These are phyloP conservation scores for Motacilla alba DNA, from an alignment of 2,113 vertebrate genomes.

Conservation along the genomic window DNA sequence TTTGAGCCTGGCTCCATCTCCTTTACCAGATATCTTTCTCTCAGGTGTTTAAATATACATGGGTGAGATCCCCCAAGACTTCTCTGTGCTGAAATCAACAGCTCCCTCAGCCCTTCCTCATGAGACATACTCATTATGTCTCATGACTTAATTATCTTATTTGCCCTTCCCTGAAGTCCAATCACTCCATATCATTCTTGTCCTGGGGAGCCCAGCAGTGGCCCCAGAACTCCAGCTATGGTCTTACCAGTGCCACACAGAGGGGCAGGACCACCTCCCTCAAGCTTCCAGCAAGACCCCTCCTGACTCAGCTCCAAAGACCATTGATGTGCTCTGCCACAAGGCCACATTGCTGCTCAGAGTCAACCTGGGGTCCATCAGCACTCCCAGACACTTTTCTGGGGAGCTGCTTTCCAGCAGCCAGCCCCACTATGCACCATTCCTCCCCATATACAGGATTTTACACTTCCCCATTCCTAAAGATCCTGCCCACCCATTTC, in stretches of 20 bases:
- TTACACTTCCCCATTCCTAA: not conserved
- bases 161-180: not conserved
- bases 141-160: not conserved
- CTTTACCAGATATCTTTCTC: not conserved
- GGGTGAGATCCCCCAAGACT: not conserved
- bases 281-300: not conserved
- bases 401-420: not conserved
- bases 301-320: not conserved
- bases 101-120: not conserved
- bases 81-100: not conserved
- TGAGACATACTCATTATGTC: not conserved
- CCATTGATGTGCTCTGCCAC: not conserved
- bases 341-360: not conserved
- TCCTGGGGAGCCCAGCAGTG: not conserved
- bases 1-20: not conserved
- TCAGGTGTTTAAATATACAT: not conserved
- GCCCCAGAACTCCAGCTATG: not conserved
- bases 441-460: not conserved
- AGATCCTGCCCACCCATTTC: not conserved
- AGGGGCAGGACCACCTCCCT: not conserved
- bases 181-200: not conserved
- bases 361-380: not conserved
- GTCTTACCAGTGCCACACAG: not conserved
- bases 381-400: not conserved
- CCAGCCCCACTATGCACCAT: rapidly evolving